phyloP scores from a whole-genome alignment of 2,113 vertebrate genomes.

The Propithecus coquereli region DNA sequence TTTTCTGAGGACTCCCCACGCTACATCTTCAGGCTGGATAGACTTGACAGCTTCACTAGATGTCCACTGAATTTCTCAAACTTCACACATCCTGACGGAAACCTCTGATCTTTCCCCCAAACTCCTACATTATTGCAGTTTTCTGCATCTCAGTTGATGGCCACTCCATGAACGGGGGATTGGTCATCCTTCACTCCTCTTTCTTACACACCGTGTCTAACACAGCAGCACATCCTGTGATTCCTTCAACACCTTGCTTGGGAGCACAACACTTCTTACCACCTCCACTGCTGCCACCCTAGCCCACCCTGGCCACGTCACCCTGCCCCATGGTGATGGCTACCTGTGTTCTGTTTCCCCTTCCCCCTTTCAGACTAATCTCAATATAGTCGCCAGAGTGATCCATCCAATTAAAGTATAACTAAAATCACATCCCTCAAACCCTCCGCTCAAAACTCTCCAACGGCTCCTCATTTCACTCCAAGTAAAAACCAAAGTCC shows the following conservation, averaged over 20 bases:
- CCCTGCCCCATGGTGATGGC: too few species aligned
- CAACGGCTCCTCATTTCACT: neutral
- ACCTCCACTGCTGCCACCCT: neutral
- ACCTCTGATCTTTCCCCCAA: neutral
- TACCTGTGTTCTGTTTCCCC: neutral
- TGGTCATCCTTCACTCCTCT: neutral
- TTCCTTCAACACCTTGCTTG: neutral
- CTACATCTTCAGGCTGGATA: neutral
- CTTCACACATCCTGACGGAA: neutral
- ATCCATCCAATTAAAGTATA: neutral
- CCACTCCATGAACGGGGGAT: too few species aligned
- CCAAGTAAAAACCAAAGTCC: neutral
- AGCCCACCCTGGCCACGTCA: too few species aligned
- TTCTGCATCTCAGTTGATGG: neutral
- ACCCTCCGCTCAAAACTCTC: neutral
- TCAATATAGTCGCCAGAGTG: neutral
- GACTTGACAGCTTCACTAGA: neutral
- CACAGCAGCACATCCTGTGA: neutral
- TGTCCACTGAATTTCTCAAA: neutral
- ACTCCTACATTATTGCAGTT: too few species aligned
- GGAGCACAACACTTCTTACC: fast-evolving
- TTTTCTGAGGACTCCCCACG: neutral
- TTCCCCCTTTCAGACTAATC: neutral
- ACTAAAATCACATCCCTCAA: neutral
- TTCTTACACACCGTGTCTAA: neutral